Percentiles rank a stretch among this genome's conserved stretches.
Conservation (phyloP, 2,113 vertebrate genomes). For the Hippocampus comes region DNA sequence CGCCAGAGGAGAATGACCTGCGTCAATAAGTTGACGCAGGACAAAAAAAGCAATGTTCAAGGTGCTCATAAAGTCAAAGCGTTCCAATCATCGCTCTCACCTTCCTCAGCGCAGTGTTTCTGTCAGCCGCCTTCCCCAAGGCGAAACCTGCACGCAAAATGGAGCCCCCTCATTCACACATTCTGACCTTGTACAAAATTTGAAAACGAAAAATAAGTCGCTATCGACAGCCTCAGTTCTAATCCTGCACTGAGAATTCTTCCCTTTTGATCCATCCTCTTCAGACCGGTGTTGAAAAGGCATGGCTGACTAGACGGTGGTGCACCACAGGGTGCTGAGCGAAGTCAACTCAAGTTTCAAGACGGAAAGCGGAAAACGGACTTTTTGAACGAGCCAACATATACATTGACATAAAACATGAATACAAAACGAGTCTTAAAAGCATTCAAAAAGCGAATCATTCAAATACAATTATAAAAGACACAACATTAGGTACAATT, state of each 20-base stretch:
- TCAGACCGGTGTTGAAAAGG: not conserved
- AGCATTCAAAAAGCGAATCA: not conserved
- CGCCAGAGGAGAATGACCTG: not conserved
- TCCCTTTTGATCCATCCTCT: not conserved
- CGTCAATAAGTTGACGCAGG: no score
- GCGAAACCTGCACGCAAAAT: conserved; percentile 80
- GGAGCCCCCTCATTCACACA: not conserved
- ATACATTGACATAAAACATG: no score
- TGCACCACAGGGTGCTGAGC: not conserved
- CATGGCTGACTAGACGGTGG: not conserved
- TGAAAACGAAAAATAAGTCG: not conserved
- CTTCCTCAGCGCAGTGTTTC: conserved; percentile 84
- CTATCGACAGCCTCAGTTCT: not conserved
- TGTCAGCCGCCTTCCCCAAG: conserved; percentile 84
- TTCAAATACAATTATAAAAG: not conserved
- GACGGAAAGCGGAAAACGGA: not conserved
- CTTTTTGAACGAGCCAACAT: not conserved
- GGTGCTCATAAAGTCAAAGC: not conserved
- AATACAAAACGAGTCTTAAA: not conserved
- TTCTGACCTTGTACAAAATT: not conserved
- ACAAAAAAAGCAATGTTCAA: not conserved
- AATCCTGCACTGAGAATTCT: not conserved
- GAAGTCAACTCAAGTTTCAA: not conserved
- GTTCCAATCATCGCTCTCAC: conserved; percentile 55
- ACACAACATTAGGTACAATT: not conserved